A percentile compares a stretch with the other conserved stretches of the same genome.
Conservation (phyloP, 2,888 invertebrate species). For the Scrobipalpa costella region DNA sequence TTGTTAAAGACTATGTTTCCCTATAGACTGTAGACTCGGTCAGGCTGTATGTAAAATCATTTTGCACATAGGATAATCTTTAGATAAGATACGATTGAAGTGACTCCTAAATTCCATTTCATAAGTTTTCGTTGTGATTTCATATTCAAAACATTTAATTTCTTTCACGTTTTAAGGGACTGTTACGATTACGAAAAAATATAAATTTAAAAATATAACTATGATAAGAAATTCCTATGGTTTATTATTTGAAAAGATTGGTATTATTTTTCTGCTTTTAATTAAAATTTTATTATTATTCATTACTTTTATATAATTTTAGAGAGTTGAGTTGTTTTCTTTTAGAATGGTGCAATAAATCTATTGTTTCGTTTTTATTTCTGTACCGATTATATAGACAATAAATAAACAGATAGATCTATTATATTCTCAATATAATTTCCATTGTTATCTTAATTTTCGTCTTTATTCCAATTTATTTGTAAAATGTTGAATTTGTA, state of each 20-base stretch:
- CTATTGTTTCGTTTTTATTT: not conserved
- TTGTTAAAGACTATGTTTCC: not conserved
- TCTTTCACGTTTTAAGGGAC: not conserved
- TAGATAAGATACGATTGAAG: slow-evolving; percentile 22
- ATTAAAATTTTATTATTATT: slow-evolving; percentile 33
- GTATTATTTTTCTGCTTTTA: slow-evolving; percentile 35
- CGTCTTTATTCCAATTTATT: slow-evolving; percentile 34
- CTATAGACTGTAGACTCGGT: slow-evolving; percentile 14
- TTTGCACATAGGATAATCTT: slow-evolving; percentile 16
- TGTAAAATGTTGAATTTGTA: slow-evolving; percentile 43
- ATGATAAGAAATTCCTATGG: slow-evolving; percentile 16
- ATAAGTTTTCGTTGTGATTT: slow-evolving; percentile 1
- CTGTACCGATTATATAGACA: slow-evolving; percentile 29
- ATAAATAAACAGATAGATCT: slow-evolving; percentile 27
- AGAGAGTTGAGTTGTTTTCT: slow-evolving; percentile 21
- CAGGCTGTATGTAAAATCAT: slow-evolving; percentile 4
- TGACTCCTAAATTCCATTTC: slow-evolving; percentile 13
- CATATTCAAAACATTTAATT: slow-evolving; percentile 5
- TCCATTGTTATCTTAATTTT: slow-evolving; percentile 27
- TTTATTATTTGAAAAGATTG: slow-evolving; percentile 21
- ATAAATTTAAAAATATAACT: not conserved
- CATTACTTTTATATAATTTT: slow-evolving; percentile 5
- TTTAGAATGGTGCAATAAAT: slow-evolving; percentile 31
- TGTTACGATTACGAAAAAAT: not conserved
- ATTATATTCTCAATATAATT: slow-evolving; percentile 27